Conservation (phyloP, 2,797 vertebrate species). For the Microchirus variegatus region DNA sequence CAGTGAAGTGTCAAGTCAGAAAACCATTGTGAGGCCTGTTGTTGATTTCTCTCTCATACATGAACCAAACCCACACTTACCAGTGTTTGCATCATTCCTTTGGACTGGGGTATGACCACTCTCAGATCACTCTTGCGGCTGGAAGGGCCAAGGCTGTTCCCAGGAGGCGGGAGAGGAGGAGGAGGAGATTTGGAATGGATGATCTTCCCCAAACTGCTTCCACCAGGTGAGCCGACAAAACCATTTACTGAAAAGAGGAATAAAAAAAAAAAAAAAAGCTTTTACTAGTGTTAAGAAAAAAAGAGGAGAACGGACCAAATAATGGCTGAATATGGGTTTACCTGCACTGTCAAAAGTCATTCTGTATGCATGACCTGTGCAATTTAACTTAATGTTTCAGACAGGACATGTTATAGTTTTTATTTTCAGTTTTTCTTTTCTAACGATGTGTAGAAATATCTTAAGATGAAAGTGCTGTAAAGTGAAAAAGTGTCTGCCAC, state of each 20-base stretch:
- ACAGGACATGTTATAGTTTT: not conserved
- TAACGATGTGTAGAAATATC: conserved; percentile 6
- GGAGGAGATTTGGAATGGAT: conserved; percentile 89
- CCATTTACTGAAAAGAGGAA: conserved; percentile 87
- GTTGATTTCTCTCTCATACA: not conserved
- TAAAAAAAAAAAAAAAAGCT: not conserved
- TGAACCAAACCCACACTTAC: conserved; percentile 72
- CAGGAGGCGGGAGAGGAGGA: conserved; percentile 86
- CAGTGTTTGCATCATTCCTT: conserved; percentile 90
- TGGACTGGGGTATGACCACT: conserved; percentile 91
- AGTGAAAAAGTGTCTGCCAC: conserved; percentile 23
- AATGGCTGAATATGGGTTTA: not conserved
- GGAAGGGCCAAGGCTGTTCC: conserved; percentile 79
- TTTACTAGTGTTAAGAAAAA: not conserved
- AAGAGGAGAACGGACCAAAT: not conserved
- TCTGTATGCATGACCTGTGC: not conserved
- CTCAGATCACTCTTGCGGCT: conserved; percentile 90
- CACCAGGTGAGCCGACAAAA: conserved; percentile 84
- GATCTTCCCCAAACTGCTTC: conserved; percentile 86
- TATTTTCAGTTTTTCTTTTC: not conserved
- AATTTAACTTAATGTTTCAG: not conserved
- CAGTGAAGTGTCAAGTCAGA: too few relatives aligned
- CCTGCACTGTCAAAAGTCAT: not conserved
- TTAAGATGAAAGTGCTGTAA: conserved; percentile 11
- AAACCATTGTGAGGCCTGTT: not conserved